A percentile compares a stretch with the other conserved stretches of the same genome.
Conservation (phyloP, 2,113 vertebrate species). For the Ptychochromis oligacanthus region DNA sequence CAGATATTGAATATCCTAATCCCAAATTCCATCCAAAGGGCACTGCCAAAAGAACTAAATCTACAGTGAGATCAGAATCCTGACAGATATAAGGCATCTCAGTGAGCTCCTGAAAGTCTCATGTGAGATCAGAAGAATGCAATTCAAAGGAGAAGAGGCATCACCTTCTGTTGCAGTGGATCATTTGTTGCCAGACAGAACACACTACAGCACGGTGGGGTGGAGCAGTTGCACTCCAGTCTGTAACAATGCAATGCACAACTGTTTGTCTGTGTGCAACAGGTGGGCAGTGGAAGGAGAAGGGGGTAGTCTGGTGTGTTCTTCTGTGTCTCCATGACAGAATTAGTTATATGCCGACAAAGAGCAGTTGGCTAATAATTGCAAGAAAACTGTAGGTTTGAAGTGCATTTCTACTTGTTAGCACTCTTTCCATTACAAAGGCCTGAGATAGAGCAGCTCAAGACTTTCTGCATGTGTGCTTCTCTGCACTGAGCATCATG, state of each 20-base stretch:
- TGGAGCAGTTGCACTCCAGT: constrained; percentile 36
- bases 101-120: constrained; percentile 33
- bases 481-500: background rate
- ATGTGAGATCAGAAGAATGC: constrained; percentile 53
- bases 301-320: constrained; percentile 61
- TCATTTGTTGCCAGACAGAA: constrained; percentile 49
- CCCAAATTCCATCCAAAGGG: constrained; percentile 20
- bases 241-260: constrained; percentile 75
- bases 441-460: constrained; percentile 20
- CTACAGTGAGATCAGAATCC: constrained; percentile 8
- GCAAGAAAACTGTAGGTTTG: constrained; percentile 4
- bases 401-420: constrained; percentile 27
- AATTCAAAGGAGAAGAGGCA: constrained; percentile 46
- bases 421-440: constrained; percentile 11
- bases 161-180: constrained; percentile 54
- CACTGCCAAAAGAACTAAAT: constrained; percentile 3
- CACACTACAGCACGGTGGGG: constrained; percentile 31
- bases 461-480: background rate
- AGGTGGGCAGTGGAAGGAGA: constrained; percentile 66
- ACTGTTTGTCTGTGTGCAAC: constrained; percentile 71
- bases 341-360: constrained; percentile 56
- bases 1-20: constrained; percentile 3
- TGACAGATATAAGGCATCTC: constrained; percentile 29
- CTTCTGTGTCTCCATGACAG: constrained; percentile 72
- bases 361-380: constrained; percentile 35